Evolutionary conservation across 2,113 vertebrate species (phyloP), one percentile per base, ranked within the genome.

Genomic region (Benitochromis conjunctus): DNA sequence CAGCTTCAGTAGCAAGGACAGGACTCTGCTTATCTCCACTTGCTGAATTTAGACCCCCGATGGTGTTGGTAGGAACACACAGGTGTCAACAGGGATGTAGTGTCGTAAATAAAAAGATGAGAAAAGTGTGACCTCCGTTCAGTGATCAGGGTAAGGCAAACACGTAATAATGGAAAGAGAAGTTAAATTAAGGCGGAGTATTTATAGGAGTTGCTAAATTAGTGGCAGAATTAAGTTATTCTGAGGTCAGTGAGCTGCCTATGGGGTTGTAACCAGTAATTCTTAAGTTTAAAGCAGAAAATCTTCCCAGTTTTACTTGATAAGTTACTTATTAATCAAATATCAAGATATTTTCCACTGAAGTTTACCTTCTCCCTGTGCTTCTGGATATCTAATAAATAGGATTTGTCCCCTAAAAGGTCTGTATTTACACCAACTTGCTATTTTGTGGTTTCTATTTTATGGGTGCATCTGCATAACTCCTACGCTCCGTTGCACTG

Each of bases 1-100:
- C 82, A 78, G 80, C 57, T 87, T 86, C 64, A 16, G 89, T 56
- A 78, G 81, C 87, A 54, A 92, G 84, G 87, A 91, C 89, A 38
- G 69, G 82, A 81, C 91, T 88, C 54, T 78, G 82, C 92, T 92
- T 93, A 93, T 94, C 92, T 88, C 58, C 78, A 7, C 85, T 26
- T 5, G 58, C 86, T 93, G 83, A 3, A 77, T 93, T 89, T 86
- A 91, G 90, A 89, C 88, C 62, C 26, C 51, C 57, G 24, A 41
- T 46, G 78, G 78, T 54, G 81, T 80, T 64, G 79, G 85, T 18
- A 46, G 36, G 13, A 83, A 79, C 88, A 82, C 66, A 66, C 79
- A 48, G 82, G 82, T 90, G 89, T 89, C 80, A 81, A 43, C 57
- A 6, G 56, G 51, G 74, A 53, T 71, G 78, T 9, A 5, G 74